Conservation (phyloP, 2,888 invertebrate species). For the Heliconius charithonia region DNA sequence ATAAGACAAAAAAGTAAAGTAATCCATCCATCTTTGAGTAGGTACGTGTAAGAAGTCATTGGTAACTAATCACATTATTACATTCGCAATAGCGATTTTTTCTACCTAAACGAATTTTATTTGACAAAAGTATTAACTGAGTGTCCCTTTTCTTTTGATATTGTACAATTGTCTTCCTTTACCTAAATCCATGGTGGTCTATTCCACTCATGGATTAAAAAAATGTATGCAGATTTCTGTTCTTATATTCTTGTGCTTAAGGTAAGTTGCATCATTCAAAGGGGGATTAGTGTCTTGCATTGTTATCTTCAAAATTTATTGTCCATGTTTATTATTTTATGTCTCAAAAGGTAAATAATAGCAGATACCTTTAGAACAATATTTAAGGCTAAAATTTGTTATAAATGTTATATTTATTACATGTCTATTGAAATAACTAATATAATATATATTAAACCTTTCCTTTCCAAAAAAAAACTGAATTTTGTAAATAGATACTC, state of each 20-base stretch:
- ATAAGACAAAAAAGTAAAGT: neutral
- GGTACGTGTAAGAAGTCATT: neutral
- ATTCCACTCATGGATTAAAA: constrained; percentile 23
- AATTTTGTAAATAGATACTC: too few species aligned
- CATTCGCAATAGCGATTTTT: neutral
- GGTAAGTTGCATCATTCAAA: constrained; percentile 23
- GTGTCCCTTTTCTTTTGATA: constrained; percentile 12
- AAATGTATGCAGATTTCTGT: constrained; percentile 4
- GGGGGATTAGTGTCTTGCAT: neutral
- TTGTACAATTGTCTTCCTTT: constrained; percentile 23
- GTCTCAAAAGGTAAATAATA: neutral
- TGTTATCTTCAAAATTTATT: neutral
- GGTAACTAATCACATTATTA: neutral
- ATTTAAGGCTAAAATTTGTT: neutral
- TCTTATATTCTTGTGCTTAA: neutral
- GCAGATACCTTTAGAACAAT: neutral
- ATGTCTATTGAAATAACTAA: too few species aligned
- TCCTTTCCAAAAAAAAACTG: too few species aligned
- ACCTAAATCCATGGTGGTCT: constrained; percentile 16
- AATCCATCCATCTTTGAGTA: too few species aligned
- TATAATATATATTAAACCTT: too few species aligned
- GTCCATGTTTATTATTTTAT: constrained; percentile 4
- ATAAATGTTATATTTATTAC: neutral
- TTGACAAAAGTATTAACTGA: constrained; percentile 26
- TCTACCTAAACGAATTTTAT: constrained; percentile 4